These are phyloP conservation scores for Mus caroli DNA, from an alignment of 2,797 vertebrate species.

Conservation along the genomic window DNA sequence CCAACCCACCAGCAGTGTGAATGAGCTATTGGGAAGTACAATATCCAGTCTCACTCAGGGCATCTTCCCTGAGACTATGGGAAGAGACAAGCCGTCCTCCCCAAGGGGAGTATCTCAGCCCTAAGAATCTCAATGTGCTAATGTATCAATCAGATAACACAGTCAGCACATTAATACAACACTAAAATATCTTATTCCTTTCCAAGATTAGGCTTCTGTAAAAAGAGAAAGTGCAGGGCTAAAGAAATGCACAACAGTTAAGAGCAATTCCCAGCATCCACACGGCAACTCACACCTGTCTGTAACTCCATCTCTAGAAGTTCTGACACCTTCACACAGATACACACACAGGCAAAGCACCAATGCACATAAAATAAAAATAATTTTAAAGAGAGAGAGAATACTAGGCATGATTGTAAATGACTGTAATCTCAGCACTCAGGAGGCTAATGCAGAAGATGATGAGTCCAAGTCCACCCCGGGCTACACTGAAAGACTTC, in stretches of 20 bases:
- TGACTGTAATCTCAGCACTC: background rate
- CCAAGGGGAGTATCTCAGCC: background rate
- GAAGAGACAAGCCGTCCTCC: background rate
- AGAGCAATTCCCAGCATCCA: background rate
- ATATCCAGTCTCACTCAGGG: background rate
- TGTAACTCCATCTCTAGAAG: background rate
- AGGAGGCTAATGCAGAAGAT: background rate
- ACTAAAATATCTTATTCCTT: background rate
- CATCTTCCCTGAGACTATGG: background rate
- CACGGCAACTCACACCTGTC: background rate
- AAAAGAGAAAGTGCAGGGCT: background rate
- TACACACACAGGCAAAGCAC: background rate
- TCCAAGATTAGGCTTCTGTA: conserved; percentile 24
- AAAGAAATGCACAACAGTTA: background rate
- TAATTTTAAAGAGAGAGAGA: background rate
- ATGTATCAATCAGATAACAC: background rate
- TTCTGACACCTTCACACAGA: background rate
- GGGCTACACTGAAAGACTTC: background rate
- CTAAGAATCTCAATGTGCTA: background rate
- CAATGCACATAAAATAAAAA: background rate
- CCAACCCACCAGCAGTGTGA: background rate
- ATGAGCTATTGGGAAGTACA: background rate
- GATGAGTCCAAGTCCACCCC: background rate
- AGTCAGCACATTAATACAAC: background rate
- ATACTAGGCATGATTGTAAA: no score